These are phyloP conservation scores for Cardiocondyla obscurior DNA, from an alignment of 1,140 invertebrate species.

Conservation along the genomic window DNA sequence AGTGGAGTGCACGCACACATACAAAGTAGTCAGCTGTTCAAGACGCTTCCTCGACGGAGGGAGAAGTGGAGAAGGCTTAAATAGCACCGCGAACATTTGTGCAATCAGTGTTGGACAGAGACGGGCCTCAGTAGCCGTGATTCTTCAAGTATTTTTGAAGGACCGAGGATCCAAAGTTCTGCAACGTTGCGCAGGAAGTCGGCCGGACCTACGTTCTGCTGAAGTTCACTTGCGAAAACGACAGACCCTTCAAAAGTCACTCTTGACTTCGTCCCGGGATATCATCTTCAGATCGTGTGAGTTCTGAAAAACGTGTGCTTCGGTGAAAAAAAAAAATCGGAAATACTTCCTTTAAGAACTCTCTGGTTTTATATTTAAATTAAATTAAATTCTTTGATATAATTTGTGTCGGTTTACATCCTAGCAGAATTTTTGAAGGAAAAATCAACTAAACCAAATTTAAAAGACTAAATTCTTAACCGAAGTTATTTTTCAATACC, in stretches of 20 bases:
- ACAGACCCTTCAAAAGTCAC: background rate
- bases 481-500: background rate
- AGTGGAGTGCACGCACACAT: constrained; percentile 69
- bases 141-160: background rate
- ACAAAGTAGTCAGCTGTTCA: constrained; percentile 77
- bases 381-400: background rate
- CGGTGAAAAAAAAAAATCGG: background rate
- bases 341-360: background rate
- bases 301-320: background rate
- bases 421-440: background rate
- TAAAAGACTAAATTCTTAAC: background rate
- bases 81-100: constrained; percentile 77
- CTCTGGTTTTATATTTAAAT: background rate
- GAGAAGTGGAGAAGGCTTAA: constrained; percentile 80
- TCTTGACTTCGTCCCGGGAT: background rate
- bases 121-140: background rate
- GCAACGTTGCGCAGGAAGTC: constrained; percentile 11
- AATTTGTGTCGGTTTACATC: background rate
- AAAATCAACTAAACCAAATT: background rate
- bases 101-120: constrained; percentile 77
- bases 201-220: background rate
- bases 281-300: background rate
- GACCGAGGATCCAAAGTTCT: background rate
- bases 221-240: background rate
- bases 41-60: constrained; percentile 70